Evolutionary conservation across 2,888 invertebrate genomes (phyloP).

Genomic region (Slavum lentiscoides): DNA sequence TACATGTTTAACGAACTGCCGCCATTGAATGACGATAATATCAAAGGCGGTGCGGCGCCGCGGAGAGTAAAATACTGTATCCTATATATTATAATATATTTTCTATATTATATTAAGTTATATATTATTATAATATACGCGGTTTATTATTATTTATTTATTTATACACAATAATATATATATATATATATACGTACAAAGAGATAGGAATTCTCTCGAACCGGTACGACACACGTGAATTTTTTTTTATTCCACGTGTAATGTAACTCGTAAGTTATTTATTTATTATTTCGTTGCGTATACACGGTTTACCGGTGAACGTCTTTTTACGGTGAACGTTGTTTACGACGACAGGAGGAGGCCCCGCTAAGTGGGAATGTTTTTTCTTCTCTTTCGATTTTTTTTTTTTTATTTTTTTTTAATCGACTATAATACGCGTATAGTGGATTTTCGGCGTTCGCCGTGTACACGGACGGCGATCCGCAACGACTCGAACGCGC

Average conservation of each 20-base stretch:
- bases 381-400: background rate
- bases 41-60: background rate
- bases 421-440: too few species aligned
- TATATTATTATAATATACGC: too few species aligned
- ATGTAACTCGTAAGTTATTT: background rate
- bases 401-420: background rate
- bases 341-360: too few species aligned
- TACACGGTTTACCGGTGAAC: too few species aligned
- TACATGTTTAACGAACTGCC: conserved; percentile 45
- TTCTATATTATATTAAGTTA: too few species aligned
- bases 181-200: background rate
- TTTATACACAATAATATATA: background rate
- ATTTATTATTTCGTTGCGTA: background rate
- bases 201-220: background rate
- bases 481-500: too few species aligned
- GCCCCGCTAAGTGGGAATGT: too few species aligned
- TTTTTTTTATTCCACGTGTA: background rate
- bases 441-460: too few species aligned
- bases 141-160: background rate
- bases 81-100: too few species aligned
- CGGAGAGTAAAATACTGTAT: conserved; percentile 18
- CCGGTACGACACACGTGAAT: conserved; percentile 13
- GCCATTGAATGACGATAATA: conserved; percentile 3
- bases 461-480: too few species aligned
- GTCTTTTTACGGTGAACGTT: too few species aligned